Conservation (phyloP, 2,888 invertebrate species). For the Aspidapion aeneum region DNA sequence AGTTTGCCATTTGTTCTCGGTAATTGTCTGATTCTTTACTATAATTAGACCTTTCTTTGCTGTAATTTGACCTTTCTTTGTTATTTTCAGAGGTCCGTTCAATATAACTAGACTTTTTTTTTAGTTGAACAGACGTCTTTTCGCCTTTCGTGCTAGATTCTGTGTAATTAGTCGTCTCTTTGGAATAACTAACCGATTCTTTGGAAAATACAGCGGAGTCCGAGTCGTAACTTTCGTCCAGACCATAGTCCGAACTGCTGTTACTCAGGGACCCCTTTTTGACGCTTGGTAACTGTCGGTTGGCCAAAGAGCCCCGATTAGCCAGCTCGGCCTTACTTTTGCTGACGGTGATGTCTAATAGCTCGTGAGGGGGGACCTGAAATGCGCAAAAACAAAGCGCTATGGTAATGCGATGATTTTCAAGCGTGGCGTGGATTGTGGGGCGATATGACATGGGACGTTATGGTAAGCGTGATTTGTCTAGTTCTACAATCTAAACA, state of each 20-base stretch:
- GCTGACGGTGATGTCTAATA: constrained; percentile 83
- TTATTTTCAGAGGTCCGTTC: background rate
- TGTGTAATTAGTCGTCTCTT: constrained; percentile 17
- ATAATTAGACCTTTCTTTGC: background rate
- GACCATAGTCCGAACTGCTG: constrained; percentile 65
- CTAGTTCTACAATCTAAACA: no score
- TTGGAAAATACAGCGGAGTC: constrained; percentile 50
- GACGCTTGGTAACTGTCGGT: constrained; percentile 62
- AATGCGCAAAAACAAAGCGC: constrained; percentile 5
- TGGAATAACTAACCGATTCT: constrained; percentile 54
- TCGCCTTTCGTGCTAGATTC: constrained; percentile 23
- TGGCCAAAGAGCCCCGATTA: constrained; percentile 70
- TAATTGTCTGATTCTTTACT: background rate
- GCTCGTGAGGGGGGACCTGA: constrained; percentile 72
- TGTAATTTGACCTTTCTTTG: background rate
- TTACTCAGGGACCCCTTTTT: constrained; percentile 57
- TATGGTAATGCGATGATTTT: background rate
- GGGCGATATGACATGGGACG: no score
- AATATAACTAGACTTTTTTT: constrained; percentile 16
- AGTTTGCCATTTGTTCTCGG: background rate
- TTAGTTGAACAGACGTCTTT: constrained; percentile 55
- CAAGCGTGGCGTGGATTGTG: background rate
- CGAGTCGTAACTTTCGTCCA: constrained; percentile 69
- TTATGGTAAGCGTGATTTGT: background rate
- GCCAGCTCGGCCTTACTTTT: constrained; percentile 85